Base-by-base conservation (phyloP, 2,888 invertebrate genomes). In the Gymnosoma rotundatum region DNA sequence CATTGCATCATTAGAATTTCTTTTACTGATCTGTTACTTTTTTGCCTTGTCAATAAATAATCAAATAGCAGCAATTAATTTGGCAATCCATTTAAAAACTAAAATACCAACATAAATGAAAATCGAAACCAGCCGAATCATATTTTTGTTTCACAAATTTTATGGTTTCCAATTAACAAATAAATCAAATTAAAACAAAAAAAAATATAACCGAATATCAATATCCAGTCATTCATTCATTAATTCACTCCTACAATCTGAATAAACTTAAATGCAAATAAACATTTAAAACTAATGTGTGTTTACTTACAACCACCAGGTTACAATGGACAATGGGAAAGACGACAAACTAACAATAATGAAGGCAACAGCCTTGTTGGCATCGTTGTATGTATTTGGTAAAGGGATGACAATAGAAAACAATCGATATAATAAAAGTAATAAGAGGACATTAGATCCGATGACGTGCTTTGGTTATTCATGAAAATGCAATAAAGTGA, bases 381-480 rank as follows among this genome's bases (percentile, higher is more conserved):
- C 42, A 56, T 36, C 10, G n/a, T 70, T 69, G 54, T 56, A 8
- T 69, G 54, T 56, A 8, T 50, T 54, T 56, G 54, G 4, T 56
- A 16, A 42, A 42, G 42, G 45, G 6, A 61, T 7, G 48, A 56
- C 42, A 66, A 52, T 25, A n/a, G 20, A 32, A 58, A 50, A 21
- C 1, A 58, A 58, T 32, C 32, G 36, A 10, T 1, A 63, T 12
- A 12, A 20, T 38, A 50, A 38, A n/a, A 45, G 20, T 12, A 12
- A 20, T 38, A 50, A 38, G 12, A 45, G 20, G 54, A 70, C 45
- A 7, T 52, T 16, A 21, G 48, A 60, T 70, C 52, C 54, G 61
- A 60, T 45, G 74, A 64, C 70, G 69, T 74, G 60, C 67, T 66
- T 74, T 73, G 76, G 84, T 60, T 64, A 74, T 78, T 69, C 63